phyloP scores from a whole-genome alignment of 2,797 vertebrate genomes.

The Danio albolineatus region DNA sequence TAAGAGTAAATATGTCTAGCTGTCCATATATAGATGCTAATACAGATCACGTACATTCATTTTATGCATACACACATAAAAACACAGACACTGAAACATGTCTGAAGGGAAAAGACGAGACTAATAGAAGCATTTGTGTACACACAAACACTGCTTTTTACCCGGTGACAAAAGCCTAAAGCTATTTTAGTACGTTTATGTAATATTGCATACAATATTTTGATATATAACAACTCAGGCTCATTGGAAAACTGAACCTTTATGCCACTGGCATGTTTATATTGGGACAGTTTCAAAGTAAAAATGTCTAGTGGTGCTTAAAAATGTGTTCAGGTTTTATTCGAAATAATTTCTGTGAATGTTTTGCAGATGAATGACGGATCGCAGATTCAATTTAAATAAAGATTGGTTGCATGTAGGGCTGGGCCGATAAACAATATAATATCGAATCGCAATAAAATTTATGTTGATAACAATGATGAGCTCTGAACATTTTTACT shows the following conservation, averaged over 20 bases:
- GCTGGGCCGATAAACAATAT: no score
- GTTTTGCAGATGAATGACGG: no score
- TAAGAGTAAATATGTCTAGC: slow-evolving; percentile 83
- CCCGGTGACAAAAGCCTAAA: not conserved
- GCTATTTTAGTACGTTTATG: not conserved
- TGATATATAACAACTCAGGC: not conserved
- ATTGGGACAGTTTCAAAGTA: not conserved
- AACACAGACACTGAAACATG: not conserved
- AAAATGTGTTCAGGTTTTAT: no score
- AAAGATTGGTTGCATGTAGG: no score
- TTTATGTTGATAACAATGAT: no score
- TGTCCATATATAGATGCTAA: slow-evolving; percentile 53
- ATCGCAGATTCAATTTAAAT: no score
- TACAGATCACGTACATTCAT: slow-evolving; percentile 86
- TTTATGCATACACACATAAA: not conserved
- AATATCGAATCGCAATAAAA: no score
- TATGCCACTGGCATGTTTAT: not conserved
- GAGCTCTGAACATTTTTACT: no score
- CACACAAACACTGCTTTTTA: not conserved
- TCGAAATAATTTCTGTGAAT: no score
- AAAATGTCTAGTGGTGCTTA: not conserved
- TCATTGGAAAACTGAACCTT: not conserved
- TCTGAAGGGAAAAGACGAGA: not conserved
- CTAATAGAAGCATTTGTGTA: not conserved
- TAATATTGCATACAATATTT: not conserved